Conservation (phyloP, 2,113 vertebrate genomes). For the Lophotis ruficrista region DNA sequence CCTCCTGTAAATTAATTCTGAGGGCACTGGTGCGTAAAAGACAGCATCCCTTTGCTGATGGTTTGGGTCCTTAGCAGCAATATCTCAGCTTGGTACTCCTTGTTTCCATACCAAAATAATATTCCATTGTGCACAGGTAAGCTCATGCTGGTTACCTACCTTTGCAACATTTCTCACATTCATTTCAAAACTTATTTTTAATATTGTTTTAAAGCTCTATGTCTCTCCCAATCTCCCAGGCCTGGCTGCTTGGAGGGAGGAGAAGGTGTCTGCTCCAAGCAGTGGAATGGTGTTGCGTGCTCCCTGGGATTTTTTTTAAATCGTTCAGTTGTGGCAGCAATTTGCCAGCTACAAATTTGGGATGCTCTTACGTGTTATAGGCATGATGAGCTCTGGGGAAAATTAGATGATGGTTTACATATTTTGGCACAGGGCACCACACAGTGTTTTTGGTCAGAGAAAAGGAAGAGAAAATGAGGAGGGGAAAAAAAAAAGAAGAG, state of each 20-base stretch:
- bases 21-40: neutral
- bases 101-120: neutral
- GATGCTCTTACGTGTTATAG: neutral
- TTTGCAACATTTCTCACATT: fast-evolving
- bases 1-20: fast-evolving
- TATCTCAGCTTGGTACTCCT: neutral
- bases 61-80: neutral
- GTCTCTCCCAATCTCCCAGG: neutral
- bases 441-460: neutral
- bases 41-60: neutral
- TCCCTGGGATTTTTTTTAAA: neutral
- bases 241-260: neutral
- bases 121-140: fast-evolving
- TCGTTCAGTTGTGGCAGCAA: neutral
- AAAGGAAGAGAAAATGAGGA: neutral
- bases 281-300: fast-evolving
- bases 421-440: neutral
- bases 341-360: neutral
- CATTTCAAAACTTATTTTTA: neutral
- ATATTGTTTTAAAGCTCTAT: neutral
- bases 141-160: neutral
- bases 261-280: neutral
- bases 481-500: neutral
- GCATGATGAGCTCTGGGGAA: neutral
- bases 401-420: neutral